Evolutionary conservation across 2,797 vertebrate species (phyloP).

Genomic region (Crenichthys baileyi): DNA sequence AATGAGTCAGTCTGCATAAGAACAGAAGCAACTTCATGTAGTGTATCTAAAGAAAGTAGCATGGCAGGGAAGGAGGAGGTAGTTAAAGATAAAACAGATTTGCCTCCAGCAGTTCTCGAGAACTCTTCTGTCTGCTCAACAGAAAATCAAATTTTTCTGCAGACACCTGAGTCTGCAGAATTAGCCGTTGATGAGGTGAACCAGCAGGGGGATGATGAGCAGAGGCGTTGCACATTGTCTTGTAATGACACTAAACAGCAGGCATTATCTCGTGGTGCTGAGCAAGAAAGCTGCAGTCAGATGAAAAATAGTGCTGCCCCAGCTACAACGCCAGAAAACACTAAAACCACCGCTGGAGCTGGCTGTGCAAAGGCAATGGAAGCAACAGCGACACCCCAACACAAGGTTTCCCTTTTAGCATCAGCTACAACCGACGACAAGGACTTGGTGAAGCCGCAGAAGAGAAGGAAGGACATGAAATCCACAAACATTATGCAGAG

Average conservation of each 20-base stretch:
- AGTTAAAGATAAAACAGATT: conserved; percentile 55
- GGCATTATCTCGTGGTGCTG: conserved; percentile 43
- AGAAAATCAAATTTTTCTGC: conserved; percentile 60
- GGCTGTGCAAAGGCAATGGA: conserved; percentile 72
- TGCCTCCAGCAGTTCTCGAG: conserved; percentile 38
- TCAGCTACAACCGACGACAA: conserved; percentile 75
- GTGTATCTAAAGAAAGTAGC: conserved; percentile 41
- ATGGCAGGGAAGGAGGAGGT: conserved; percentile 43
- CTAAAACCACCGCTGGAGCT: conserved; percentile 56
- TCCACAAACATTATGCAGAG: conserved; percentile 74
- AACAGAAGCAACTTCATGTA: conserved; percentile 50
- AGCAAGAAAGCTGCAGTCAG: conserved; percentile 54
- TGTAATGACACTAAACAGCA: conserved; percentile 67
- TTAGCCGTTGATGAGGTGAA: conserved; percentile 52
- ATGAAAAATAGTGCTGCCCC: conserved; percentile 73
- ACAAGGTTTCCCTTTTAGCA: conserved; percentile 62
- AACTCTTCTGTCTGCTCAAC: conserved; percentile 52
- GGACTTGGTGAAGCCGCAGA: conserved; percentile 76
- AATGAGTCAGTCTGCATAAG: conserved; percentile 69
- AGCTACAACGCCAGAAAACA: conserved; percentile 64
- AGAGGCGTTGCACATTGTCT: conserved; percentile 45
- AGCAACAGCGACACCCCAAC: conserved; percentile 41
- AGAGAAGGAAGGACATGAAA: conserved; percentile 87
- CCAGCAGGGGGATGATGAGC: conserved; percentile 62
- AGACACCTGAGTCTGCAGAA: conserved; percentile 57